Evolutionary conservation across 2,113 vertebrate genomes (phyloP).

Genomic region (Actenoides hombroni): DNA sequence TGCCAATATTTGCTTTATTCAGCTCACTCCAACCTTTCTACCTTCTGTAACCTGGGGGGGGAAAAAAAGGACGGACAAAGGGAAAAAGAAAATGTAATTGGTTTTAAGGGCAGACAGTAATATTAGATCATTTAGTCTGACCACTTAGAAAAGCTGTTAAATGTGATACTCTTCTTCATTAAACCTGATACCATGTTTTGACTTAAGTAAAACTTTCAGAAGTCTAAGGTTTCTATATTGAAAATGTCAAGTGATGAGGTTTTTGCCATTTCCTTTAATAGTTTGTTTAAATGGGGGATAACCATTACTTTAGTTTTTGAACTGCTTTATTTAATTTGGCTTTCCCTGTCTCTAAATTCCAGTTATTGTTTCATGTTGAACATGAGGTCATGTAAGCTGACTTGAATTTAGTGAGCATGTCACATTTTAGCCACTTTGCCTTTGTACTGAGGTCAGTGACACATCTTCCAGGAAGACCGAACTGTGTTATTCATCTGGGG

Average conservation of each 20-base stretch:
- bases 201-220: neutral
- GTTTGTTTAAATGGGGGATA: neutral
- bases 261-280: neutral
- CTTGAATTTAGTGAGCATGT: neutral
- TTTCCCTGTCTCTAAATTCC: constrained; percentile 12
- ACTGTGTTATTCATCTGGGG: neutral
- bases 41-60: neutral
- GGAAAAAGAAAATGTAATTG: rapidly evolving
- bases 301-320: neutral
- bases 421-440: neutral
- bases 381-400: constrained; percentile 3
- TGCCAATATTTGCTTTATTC: neutral
- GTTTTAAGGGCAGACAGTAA: neutral
- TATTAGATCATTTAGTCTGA: neutral
- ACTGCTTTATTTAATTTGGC: constrained; percentile 32
- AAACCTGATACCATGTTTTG: neutral
- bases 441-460: constrained; percentile 20
- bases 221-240: neutral
- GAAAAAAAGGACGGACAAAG: neutral
- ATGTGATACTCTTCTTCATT: neutral
- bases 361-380: constrained; percentile 17
- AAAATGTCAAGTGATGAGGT: neutral
- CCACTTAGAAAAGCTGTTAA: neutral
- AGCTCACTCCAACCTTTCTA: neutral
- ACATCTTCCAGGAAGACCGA: constrained; percentile 23